phyloP scores from a whole-genome alignment of 1,140 invertebrate genomes.

The Drosophila eugracilis region DNA sequence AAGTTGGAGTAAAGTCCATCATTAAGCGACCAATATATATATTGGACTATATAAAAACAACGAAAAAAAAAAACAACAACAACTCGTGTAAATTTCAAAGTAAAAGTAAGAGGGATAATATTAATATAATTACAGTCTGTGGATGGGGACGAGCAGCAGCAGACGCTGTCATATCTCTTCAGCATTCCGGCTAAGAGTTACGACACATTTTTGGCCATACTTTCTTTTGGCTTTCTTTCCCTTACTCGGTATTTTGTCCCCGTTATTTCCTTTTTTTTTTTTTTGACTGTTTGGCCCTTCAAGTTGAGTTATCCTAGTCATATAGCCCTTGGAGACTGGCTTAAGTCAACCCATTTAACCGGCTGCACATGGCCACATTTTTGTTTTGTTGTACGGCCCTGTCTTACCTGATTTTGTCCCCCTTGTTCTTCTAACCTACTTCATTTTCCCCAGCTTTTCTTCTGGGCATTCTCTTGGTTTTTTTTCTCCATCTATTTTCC shows the following conservation, averaged over 20 bases:
- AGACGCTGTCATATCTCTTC: slow-evolving; percentile 19
- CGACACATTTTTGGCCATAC: slow-evolving; percentile 39
- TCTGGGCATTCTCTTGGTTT: background rate
- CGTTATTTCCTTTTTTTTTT: slow-evolving; percentile 2
- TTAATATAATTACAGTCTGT: slow-evolving; percentile 50
- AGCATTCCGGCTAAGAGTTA: slow-evolving; percentile 42
- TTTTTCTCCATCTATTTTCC: background rate
- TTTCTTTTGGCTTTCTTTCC: background rate
- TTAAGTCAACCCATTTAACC: slow-evolving; percentile 51
- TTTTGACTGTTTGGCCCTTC: slow-evolving; percentile 8
- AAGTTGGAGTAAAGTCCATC: slow-evolving; percentile 47
- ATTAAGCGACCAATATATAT: slow-evolving; percentile 42
- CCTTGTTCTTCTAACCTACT: background rate
- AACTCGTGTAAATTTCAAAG: slow-evolving; percentile 36
- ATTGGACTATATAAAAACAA: slow-evolving; percentile 39
- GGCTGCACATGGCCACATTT: slow-evolving; percentile 34
- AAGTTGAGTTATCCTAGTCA: slow-evolving; percentile 44
- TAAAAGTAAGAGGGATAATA: slow-evolving; percentile 52
- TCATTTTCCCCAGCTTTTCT: background rate
- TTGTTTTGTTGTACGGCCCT: background rate
- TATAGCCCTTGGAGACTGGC: slow-evolving; percentile 52
- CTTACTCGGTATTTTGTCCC: background rate
- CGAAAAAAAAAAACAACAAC: background rate
- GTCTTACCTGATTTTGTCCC: slow-evolving; percentile 2
- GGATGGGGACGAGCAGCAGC: background rate